Evolutionary conservation across 1,140 invertebrate species (phyloP).

Genomic region (Brachionus calyciflorus): DNA sequence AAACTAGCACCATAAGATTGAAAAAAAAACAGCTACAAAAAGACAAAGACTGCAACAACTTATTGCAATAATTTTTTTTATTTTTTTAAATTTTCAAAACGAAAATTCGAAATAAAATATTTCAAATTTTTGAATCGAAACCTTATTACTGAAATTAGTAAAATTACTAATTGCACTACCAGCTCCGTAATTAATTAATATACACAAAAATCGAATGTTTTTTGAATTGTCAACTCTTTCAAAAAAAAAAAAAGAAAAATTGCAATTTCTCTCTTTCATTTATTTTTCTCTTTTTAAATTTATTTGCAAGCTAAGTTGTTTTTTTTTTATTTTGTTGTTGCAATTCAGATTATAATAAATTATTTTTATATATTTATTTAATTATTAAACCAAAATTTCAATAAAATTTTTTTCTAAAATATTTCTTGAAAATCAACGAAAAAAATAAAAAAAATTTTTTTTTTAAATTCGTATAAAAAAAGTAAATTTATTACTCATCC

Average conservation of each 20-base stretch:
- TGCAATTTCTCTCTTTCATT: neutral
- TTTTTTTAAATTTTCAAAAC: neutral
- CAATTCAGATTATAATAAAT: constrained; percentile 40
- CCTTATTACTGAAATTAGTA: too few relatives aligned
- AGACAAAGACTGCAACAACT: too few relatives aligned
- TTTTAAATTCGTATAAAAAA: neutral
- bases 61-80: too few relatives aligned
- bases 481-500: neutral
- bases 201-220: neutral
- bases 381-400: constrained; percentile 42
- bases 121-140: too few relatives aligned
- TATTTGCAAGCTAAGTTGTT: constrained; percentile 4
- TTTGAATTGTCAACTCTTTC: constrained; percentile 4
- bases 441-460: neutral
- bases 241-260: neutral
- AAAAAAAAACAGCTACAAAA: too few relatives aligned
- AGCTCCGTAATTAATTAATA: constrained; percentile 27
- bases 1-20: too few relatives aligned
- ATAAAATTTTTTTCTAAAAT: constrained; percentile 4
- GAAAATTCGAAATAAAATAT: too few relatives aligned
- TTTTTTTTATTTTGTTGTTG: neutral
- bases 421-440: neutral
- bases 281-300: neutral
- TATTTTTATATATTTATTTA: constrained; percentile 21
- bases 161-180: neutral